These are phyloP conservation scores for Drosophila yooni DNA, from an alignment of 2,888 invertebrate genomes.

Conservation along the genomic window DNA sequence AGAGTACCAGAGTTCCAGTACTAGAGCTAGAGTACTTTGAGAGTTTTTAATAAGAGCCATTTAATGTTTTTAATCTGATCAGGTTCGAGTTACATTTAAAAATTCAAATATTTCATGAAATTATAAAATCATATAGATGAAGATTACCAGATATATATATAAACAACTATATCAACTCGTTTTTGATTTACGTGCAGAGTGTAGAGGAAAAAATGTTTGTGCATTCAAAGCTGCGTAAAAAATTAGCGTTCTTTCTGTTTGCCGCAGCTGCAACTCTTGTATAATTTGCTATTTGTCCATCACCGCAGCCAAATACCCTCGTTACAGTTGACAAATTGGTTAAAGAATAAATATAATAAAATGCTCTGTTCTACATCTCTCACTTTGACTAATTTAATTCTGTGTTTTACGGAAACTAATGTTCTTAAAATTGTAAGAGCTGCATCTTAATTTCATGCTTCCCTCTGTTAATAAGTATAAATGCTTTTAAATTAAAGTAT, in stretches of 20 bases:
- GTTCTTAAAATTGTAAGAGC: neutral
- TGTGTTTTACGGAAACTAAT: neutral
- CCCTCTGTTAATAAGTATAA: neutral
- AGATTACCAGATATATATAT: neutral
- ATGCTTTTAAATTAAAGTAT: neutral
- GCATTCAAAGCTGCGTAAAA: slow-evolving; percentile 70
- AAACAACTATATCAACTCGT: neutral
- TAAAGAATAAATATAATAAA: neutral
- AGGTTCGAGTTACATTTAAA: neutral
- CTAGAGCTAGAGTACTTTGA: neutral
- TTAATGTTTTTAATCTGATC: neutral
- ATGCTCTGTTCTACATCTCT: neutral
- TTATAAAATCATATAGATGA: neutral
- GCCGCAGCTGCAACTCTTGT: slow-evolving; percentile 19
- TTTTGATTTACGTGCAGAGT: neutral
- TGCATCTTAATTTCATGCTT: neutral
- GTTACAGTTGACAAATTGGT: neutral
- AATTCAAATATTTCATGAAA: neutral
- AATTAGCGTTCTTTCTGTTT: slow-evolving; percentile 63
- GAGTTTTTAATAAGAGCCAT: neutral
- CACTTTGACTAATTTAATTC: neutral
- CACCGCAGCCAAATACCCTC: slow-evolving; percentile 11
- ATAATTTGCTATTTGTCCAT: neutral
- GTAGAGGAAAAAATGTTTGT: slow-evolving; percentile 14
- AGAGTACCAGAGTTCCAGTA: neutral